Evolutionary conservation across 2,888 invertebrate species (phyloP).

Genomic region (Spisula subtruncata): DNA sequence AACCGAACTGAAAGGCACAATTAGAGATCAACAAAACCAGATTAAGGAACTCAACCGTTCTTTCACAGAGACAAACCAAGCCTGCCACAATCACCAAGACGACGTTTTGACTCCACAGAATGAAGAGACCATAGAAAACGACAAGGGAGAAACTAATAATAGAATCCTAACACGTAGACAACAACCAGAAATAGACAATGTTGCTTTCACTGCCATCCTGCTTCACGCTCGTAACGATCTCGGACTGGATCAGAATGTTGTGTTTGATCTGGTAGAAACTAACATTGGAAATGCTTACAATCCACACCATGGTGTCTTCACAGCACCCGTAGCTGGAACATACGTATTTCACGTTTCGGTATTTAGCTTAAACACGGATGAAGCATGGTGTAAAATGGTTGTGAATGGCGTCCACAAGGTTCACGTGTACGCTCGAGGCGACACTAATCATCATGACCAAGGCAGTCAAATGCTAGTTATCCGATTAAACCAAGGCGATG

Average conservation of each 20-base stretch:
- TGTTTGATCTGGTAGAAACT: constrained; percentile 9
- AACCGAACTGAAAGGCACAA: neutral
- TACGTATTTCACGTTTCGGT: constrained; percentile 24
- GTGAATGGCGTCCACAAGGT: constrained; percentile 36
- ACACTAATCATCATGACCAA: constrained; percentile 30
- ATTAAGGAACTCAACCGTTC: neutral
- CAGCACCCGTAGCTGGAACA: constrained; percentile 29
- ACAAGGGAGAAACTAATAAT: neutral
- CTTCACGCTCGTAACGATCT: neutral
- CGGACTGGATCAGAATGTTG: neutral
- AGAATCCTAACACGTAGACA: neutral
- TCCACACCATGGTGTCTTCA: constrained; percentile 36
- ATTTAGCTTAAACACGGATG: constrained; percentile 22
- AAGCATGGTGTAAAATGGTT: constrained; percentile 35
- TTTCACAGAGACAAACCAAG: neutral
- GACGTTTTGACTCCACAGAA: neutral
- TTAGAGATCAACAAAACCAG: neutral
- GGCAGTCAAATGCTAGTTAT: constrained; percentile 28
- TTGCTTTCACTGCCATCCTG: neutral
- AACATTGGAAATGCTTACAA: constrained; percentile 35
- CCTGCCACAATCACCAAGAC: neutral
- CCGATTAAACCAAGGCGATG: constrained; percentile 35
- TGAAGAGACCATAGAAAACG: neutral
- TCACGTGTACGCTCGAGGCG: constrained; percentile 28
- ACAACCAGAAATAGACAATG: neutral